Base-by-base conservation (phyloP, 2,797 vertebrate species). In the Danio albolineatus region DNA sequence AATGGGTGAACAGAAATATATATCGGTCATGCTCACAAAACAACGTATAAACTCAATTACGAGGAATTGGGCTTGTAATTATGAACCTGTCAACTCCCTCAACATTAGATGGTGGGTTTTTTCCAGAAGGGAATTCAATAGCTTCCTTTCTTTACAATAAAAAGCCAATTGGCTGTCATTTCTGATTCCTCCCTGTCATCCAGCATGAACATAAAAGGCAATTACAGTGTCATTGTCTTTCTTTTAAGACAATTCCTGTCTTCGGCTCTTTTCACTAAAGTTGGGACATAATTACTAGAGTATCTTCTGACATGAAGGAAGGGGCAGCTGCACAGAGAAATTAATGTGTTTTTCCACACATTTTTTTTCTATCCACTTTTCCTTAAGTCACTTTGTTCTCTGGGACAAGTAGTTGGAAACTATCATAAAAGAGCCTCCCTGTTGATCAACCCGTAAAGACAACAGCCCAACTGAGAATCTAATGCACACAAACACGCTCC, bases 61-160 rank as follows among this genome's bases (percentile, higher is more conserved):
- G 41, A 51, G 48, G 48, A 79, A 70, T 46, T 36, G n/a, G n/a
- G 53, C 73, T 66, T 66, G 78, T 74, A 82, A 81, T 84, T 83
- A 83, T 83, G 80, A 84, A 79, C 78, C 78, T 81, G 84, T 83
- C 73, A 60, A 51, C 44, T 54, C 43, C 28, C 48, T 73, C 38
- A 38, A 21, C 41, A 36, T 65, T 74, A 60, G 38, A 67, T 14
- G 28, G 51, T 53, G 28, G 44, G 62, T 82, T 76, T 56, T 56
- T 81, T 81, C 67, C 43, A 46, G 60, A 48, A 56, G 48, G 64
- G 70, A 69, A 60, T 65, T 82, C 73, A 80, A 85, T 17, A 54
- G 71, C 46, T 81, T 70, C 54, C 67, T n/a, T 41, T n/a, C 53
- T 71, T 73, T 59, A 43, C 14, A 64, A 59, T 59, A 80, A 59